phyloP scores from a whole-genome alignment of 2,113 vertebrate species.

The Mellivora capensis region DNA sequence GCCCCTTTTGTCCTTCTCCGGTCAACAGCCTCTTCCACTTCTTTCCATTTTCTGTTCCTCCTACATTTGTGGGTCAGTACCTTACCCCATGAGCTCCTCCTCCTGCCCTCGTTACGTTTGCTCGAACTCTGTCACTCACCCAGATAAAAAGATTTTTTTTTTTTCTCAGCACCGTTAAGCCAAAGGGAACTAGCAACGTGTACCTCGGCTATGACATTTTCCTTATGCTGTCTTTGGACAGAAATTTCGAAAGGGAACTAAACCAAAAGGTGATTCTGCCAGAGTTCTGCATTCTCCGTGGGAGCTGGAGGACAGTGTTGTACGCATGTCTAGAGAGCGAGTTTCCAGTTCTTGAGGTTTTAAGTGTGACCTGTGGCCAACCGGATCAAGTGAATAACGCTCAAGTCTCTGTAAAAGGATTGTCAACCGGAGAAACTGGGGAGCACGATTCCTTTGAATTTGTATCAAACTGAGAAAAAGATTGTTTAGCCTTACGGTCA shows the following conservation, averaged over 20 bases:
- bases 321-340: background rate
- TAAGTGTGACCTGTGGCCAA: background rate
- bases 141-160: background rate
- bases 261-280: slow-evolving; percentile 49
- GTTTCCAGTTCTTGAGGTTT: background rate
- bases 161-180: background rate
- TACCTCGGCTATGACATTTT: slow-evolving; percentile 61
- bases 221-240: slow-evolving; percentile 50
- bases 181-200: slow-evolving; percentile 36
- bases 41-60: background rate
- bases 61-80: rapidly evolving
- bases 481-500: slow-evolving; percentile 17
- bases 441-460: slow-evolving; percentile 57
- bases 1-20: too few species aligned
- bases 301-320: background rate
- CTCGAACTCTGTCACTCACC: background rate
- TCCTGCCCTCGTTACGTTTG: background rate
- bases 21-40: background rate
- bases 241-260: slow-evolving; percentile 58
- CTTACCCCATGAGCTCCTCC: background rate
- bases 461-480: slow-evolving; percentile 64
- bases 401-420: slow-evolving; percentile 34
- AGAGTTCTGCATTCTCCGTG: slow-evolving; percentile 31
- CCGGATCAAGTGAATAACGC: background rate
- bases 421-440: slow-evolving; percentile 25